Evolutionary conservation across 2,113 vertebrate species (phyloP).

Genomic region (Rynchops niger): DNA sequence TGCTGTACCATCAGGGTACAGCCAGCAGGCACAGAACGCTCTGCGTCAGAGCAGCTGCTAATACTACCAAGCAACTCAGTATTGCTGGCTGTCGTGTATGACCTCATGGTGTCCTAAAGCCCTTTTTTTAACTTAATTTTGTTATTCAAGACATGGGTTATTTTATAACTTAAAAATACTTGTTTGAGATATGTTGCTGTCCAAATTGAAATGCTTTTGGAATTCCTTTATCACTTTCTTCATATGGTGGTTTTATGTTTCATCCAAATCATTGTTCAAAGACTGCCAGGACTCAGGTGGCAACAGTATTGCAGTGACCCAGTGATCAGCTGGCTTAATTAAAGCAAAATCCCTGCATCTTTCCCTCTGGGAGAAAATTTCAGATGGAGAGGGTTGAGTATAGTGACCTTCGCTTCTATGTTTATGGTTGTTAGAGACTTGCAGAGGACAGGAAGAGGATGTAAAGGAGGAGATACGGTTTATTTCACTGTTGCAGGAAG

Average conservation of each 20-base stretch:
- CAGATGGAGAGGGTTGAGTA: not conserved
- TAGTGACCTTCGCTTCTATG: not conserved
- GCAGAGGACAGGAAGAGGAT: not conserved
- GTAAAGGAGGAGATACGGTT: not conserved
- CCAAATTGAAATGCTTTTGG: not conserved
- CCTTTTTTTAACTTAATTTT: not conserved
- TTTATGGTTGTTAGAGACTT: not conserved
- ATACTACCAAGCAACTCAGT: not conserved
- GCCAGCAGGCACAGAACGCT: not conserved
- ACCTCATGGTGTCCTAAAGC: not conserved
- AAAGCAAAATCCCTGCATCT: not conserved
- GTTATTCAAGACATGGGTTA: not conserved
- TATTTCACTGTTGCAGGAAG: not conserved
- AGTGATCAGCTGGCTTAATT: not conserved
- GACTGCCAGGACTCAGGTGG: not conserved
- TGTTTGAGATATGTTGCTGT: not conserved
- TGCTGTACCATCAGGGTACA: not conserved
- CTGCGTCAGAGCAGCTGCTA: not conserved
- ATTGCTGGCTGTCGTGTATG: not conserved
- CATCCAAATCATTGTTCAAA: not conserved
- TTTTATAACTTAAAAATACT: not conserved
- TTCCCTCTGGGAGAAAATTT: not conserved
- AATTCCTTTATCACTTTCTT: not conserved
- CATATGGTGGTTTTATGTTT: fast-evolving
- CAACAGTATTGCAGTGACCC: not conserved